Evolutionary conservation across 92 coral and sea anemone genomes (phyloP), one percentile per base, ranked within the genome.

Genomic region (Parazoanthus atlanticus): DNA sequence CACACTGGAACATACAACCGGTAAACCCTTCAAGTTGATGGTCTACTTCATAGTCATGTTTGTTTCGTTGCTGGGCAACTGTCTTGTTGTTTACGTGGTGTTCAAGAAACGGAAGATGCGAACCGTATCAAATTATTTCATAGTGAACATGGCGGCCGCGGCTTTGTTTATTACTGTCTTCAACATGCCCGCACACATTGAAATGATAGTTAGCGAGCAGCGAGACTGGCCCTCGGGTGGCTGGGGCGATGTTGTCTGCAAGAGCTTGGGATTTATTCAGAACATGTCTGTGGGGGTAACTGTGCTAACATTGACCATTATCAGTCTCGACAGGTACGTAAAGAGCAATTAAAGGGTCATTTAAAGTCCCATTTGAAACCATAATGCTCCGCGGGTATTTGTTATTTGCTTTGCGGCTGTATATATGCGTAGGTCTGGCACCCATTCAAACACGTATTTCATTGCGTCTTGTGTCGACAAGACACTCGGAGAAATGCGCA

Each of bases 31-130:
- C 56, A 84, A 84, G 33, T 21, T 84, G 78, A 74, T 84, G 36
- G 65, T 25, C 13, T 84, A 70, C 28, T 84, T 84, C 66, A 33
- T 71, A 10, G 43, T 84, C 17, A 70, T 84, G 87, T 71, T 84
- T 41, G 74, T 84, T 49, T 70, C 87, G 28, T 72, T 84, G 38
- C 41, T 84, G 30, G 87, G 87, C 6, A 84, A 84, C 74, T 84
- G 87, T 43, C 65, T 84, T 69, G 87, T 84, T 47, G 77, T 84
- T 7, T 84, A 71, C 67, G 87, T 46, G 41, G 87, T 84, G 66
- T 84, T 84, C 78, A 84, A 69, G 78, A 84, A 84, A 46, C 87
- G 87, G 10, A 84, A 84, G 46, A 84, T 84, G 87, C 78, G 87
- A 49, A 84, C 78, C 21, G 87, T 84, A 31, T 69, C 77, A 10